Conservation (phyloP, 53 echinoderm and acorn worm species). For the Zoroaster sp. region DNA sequence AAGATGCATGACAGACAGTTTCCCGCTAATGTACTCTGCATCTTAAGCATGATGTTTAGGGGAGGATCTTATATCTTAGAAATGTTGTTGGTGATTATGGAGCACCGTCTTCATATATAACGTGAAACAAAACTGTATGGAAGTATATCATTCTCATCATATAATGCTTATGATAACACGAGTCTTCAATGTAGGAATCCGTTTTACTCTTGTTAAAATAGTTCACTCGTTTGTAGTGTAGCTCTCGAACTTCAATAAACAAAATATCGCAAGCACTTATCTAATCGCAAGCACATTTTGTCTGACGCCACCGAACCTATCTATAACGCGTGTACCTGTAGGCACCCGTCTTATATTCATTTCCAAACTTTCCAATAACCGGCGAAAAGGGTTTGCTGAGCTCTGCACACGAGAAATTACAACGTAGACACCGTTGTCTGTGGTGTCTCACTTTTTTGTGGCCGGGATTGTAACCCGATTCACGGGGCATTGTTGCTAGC, state of each 20-base stretch:
- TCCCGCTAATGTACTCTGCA: too few relatives aligned
- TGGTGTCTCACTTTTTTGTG: not conserved
- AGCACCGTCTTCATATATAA: too few relatives aligned
- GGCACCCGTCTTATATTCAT: not conserved
- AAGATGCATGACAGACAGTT: too few relatives aligned
- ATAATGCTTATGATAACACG: too few relatives aligned
- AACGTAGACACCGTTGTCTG: not conserved
- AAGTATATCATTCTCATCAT: too few relatives aligned
- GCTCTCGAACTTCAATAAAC: not conserved
- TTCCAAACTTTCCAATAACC: not conserved
- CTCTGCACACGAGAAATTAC: not conserved
- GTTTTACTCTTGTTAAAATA: not conserved
- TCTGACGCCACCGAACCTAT: not conserved
- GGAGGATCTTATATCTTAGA: too few relatives aligned
- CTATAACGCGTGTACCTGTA: not conserved
- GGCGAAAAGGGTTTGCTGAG: not conserved
- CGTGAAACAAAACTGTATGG: too few relatives aligned
- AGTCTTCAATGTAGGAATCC: too few relatives aligned
- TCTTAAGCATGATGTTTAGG: too few relatives aligned
- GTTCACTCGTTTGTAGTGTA: not conserved
- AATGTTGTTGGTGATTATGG: too few relatives aligned
- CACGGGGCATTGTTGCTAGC: not conserved
- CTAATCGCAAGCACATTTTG: too few relatives aligned
- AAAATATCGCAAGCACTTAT: not conserved
- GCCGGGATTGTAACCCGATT: not conserved